These are phyloP conservation scores for Budorcas taxicolor DNA, from an alignment of 2,113 vertebrate species.

Conservation along the genomic window DNA sequence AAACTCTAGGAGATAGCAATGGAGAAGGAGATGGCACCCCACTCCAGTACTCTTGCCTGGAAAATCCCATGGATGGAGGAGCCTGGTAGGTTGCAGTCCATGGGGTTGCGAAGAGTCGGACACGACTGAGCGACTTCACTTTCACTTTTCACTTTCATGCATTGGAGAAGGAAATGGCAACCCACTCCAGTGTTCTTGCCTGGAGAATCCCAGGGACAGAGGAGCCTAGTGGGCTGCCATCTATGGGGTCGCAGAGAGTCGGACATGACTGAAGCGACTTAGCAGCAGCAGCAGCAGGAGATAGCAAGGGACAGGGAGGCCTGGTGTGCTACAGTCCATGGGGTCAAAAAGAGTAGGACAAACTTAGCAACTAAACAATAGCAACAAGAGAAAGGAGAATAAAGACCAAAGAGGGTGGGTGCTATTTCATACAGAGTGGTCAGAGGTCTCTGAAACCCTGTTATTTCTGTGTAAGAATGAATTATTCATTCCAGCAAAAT, in stretches of 20 bases:
- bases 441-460: not conserved
- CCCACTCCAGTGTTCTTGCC: too few species aligned
- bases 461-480: not conserved
- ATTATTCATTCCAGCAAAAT: not conserved
- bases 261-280: too few species aligned
- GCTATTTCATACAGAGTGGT: not conserved
- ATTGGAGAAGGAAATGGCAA: too few species aligned
- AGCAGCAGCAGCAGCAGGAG: not conserved
- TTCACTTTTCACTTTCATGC: too few species aligned
- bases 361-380: not conserved
- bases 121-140: too few species aligned
- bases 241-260: too few species aligned
- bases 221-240: too few species aligned
- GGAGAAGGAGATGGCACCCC: too few species aligned
- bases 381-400: not conserved
- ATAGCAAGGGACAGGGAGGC: not conserved
- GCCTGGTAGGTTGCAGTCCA: too few species aligned
- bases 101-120: fast-evolving
- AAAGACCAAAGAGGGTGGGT: not conserved
- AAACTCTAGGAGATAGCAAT: not conserved
- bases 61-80: too few species aligned
- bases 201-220: too few species aligned
- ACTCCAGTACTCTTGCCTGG: too few species aligned
- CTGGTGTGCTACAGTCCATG: not conserved
- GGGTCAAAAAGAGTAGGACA: not conserved